Evolutionary conservation across 2,888 invertebrate species (phyloP).

Genomic region (Tipula confusa): DNA sequence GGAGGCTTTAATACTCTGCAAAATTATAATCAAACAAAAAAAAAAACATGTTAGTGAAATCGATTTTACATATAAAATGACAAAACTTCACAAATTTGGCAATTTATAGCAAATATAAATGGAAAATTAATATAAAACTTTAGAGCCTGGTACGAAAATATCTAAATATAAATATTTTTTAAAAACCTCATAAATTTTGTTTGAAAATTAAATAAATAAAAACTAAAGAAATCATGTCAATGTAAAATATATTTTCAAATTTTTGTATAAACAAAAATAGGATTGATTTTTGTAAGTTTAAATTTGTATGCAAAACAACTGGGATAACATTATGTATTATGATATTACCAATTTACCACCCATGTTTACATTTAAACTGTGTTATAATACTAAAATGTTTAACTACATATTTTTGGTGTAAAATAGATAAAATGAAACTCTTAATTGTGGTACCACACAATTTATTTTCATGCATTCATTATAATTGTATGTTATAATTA

Average conservation of each 20-base stretch:
- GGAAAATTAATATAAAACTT: constrained; percentile 1
- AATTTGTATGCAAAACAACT: neutral
- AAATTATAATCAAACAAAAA: constrained; percentile 40
- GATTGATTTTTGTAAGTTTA: neutral
- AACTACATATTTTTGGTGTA: neutral
- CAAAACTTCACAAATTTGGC: neutral
- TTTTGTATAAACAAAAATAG: neutral
- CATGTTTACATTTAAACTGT: neutral
- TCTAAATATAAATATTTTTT: neutral
- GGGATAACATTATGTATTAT: neutral
- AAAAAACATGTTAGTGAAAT: neutral
- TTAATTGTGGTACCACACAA: neutral
- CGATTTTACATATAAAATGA: neutral
- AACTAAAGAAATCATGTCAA: neutral
- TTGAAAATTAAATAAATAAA: neutral
- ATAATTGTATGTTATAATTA: constrained; percentile 3
- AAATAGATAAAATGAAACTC: neutral
- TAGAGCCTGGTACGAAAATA: constrained; percentile 16
- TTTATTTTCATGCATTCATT: neutral
- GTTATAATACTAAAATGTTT: neutral
- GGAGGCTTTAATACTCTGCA: constrained; percentile 60
- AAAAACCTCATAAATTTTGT: neutral
- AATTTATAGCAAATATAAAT: constrained; percentile 20
- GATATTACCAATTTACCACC: neutral
- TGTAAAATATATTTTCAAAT: neutral